Percentiles rank a stretch among this genome's conserved stretches.
Evolutionary conservation across 2,888 invertebrate species (phyloP).

Genomic region (Folsomia candida): DNA sequence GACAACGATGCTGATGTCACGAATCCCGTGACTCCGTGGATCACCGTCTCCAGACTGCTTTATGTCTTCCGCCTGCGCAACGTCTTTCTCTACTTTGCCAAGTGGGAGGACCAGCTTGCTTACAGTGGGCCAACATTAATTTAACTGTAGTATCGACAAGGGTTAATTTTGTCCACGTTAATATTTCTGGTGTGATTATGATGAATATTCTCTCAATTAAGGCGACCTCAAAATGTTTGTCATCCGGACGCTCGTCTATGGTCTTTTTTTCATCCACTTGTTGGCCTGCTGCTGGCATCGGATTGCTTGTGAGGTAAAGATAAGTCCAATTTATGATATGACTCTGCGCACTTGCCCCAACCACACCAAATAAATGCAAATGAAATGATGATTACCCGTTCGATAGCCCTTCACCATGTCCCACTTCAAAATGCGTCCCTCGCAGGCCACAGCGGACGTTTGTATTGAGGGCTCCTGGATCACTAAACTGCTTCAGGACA

Average conservation of each 20-base stretch:
- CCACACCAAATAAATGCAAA: no score
- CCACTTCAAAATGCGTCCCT: slow-evolving; percentile 45
- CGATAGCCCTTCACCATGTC: slow-evolving; percentile 36
- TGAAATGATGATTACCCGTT: slow-evolving; percentile 7
- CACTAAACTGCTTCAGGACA: slow-evolving; percentile 1
- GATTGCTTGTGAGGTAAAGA: slow-evolving; percentile 44
- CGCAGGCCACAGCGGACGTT: slow-evolving; percentile 40
- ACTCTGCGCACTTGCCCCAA: no score
- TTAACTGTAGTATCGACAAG: no score
- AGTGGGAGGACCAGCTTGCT: slow-evolving; percentile 46
- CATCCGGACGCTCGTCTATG: slow-evolving; percentile 32
- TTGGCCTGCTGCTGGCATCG: slow-evolving; percentile 47
- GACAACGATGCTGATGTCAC: background rate
- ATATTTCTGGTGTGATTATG: no score
- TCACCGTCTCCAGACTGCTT: slow-evolving; percentile 38
- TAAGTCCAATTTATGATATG: no score
- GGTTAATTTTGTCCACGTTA: no score
- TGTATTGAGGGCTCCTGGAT: slow-evolving; percentile 38
- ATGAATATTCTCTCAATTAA: slow-evolving; percentile 12
- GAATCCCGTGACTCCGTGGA: slow-evolving; percentile 24
- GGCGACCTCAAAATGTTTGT: slow-evolving; percentile 46
- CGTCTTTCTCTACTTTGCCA: slow-evolving; percentile 39
- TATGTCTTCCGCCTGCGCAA: slow-evolving; percentile 42
- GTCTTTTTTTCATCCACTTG: slow-evolving; percentile 37
- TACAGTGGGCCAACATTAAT: no score